Percentiles rank a stretch among this genome's conserved stretches.
Conservation (phyloP, 2,113 vertebrate genomes). For the Promerops cafer region DNA sequence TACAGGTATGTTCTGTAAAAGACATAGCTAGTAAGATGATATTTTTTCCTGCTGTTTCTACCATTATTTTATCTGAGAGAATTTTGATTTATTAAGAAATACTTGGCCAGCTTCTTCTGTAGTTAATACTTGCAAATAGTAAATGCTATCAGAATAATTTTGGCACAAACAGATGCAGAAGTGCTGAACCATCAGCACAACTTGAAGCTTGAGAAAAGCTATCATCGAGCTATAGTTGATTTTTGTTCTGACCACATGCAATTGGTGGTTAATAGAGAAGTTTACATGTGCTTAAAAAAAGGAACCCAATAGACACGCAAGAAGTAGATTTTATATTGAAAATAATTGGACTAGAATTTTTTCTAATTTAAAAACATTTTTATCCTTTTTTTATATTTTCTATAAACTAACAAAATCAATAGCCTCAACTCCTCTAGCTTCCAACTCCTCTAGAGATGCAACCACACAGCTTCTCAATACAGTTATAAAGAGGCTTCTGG, state of each 20-base stretch:
- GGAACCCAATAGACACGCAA: rapidly evolving
- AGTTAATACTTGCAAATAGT: background rate
- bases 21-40: background rate
- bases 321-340: background rate
- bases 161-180: background rate
- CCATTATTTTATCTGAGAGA: background rate
- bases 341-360: background rate
- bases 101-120: background rate
- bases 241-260: background rate
- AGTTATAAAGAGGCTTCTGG: background rate
- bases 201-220: background rate
- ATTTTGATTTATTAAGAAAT: background rate
- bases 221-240: background rate
- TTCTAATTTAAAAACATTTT: background rate
- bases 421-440: background rate
- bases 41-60: background rate
- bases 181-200: background rate
- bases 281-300: background rate
- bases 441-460: background rate
- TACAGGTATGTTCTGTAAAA: background rate
- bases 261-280: background rate
- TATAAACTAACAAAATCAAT: background rate
- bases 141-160: background rate
- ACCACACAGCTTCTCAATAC: background rate
- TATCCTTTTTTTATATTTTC: background rate